Evolutionary conservation across 2,113 vertebrate species (phyloP), one percentile per base, ranked within the genome.

Genomic region (Xenopus laevis): DNA sequence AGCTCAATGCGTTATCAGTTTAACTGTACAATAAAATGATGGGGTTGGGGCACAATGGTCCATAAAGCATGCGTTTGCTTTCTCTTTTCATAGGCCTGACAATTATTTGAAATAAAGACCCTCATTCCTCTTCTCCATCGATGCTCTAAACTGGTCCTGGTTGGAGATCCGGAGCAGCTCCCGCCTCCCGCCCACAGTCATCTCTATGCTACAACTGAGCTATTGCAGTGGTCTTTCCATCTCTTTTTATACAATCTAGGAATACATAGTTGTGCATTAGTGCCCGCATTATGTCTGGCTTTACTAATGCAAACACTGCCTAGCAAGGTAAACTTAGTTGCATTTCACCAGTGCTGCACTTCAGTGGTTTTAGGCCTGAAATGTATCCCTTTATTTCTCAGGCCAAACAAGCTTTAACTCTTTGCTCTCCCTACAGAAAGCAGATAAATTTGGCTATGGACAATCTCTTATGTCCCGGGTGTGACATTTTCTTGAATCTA

Each of bases 171-270:
- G 4, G 89, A 86, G 12, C 94, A 96, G 79, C 91, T 96, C 4
- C 93, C n/a, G n/a, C n/a, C n/a, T n/a, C n/a, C n/a, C 94, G 15
- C 94, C 94, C 33, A 96, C 93, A 0, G 91, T 96, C 16, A 89
- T 92, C 57, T 95, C 93, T 1, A 12, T 89, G 84, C 94, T 95
- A 87, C 82, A 84, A 79, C 4, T 27, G 7, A 4, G 30, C 20
- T n/a, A 4, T 55, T 27, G 17, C 50, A 23, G 13, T 47, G 52
- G 15, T 15, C 16, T 55, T 55, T 7, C 52, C 52, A 4, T 15
- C 16, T 15, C 9, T 68, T 57, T 69, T 1, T 55, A 13, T 16
- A 50, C 3, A 50, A 13, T 50, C 6, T 50, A 50, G 5, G 7
- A 4, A 47, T 47, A 3, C 13, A 7, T 55, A 55, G 16, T 4